phyloP scores from a whole-genome alignment of 2,888 invertebrate genomes.

The Portevinia maculata region DNA sequence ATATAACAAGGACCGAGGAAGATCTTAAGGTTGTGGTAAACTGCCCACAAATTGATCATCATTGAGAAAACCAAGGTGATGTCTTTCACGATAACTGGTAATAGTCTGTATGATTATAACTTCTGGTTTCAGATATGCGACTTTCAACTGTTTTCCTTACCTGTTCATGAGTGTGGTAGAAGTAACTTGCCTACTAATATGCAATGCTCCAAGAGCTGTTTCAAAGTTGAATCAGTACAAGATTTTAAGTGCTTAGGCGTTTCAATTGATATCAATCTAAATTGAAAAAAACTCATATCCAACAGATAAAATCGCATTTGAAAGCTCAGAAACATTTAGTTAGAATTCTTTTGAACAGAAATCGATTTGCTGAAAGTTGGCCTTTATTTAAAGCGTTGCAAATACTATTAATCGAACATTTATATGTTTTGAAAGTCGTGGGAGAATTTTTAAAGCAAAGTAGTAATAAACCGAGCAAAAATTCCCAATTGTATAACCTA shows the following conservation, averaged over 20 bases:
- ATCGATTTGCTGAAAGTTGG: slow-evolving; percentile 4
- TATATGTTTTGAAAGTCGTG: slow-evolving; percentile 12
- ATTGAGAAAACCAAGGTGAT: slow-evolving; percentile 22
- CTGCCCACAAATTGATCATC: slow-evolving; percentile 27
- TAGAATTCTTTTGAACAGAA: background rate
- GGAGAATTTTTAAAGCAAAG: slow-evolving; percentile 4
- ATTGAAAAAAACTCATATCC: background rate
- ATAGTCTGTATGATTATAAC: background rate
- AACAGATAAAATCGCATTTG: background rate
- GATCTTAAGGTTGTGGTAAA: slow-evolving; percentile 37
- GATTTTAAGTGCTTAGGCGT: slow-evolving; percentile 1
- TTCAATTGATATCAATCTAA: background rate
- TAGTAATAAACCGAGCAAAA: slow-evolving; percentile 6
- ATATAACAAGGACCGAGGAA: slow-evolving; percentile 4
- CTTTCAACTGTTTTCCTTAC: slow-evolving; percentile 1
- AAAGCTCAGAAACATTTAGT: slow-evolving; percentile 1
- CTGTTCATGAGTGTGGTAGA: slow-evolving; percentile 3
- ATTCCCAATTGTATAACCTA: background rate
- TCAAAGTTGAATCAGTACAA: background rate
- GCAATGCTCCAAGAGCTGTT: background rate
- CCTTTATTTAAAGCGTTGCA: slow-evolving; percentile 1
- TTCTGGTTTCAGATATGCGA: slow-evolving; percentile 1
- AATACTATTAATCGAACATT: slow-evolving; percentile 1
- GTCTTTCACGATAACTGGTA: slow-evolving; percentile 3
- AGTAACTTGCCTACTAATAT: background rate